These are phyloP conservation scores for Neosilurus hyrtlii DNA, from an alignment of 2,797 vertebrate genomes.

Conservation along the genomic window DNA sequence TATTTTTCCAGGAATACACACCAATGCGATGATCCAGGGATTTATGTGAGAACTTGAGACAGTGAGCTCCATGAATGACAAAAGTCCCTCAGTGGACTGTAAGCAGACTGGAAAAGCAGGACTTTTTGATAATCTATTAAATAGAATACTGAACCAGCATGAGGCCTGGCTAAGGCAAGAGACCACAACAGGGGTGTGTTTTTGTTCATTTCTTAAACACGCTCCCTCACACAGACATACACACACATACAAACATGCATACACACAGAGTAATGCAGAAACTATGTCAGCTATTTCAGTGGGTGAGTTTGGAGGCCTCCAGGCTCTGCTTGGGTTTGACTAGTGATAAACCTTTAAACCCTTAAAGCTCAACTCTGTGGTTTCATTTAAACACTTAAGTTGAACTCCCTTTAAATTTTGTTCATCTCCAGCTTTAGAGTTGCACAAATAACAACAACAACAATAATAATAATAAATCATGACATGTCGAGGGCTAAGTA, in stretches of 20 bases:
- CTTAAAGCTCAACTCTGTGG: slow-evolving; percentile 13
- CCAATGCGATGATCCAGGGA: not conserved
- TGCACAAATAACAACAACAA: not conserved
- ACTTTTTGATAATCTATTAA: slow-evolving; percentile 37
- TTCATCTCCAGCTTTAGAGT: not conserved
- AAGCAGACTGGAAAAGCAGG: slow-evolving; percentile 26
- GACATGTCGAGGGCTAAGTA: not conserved
- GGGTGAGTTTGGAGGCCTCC: slow-evolving; percentile 45
- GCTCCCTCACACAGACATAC: slow-evolving; percentile 12
- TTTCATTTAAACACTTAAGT: not conserved
- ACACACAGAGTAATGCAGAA: slow-evolving; percentile 45
- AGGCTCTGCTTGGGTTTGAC: slow-evolving; percentile 33
- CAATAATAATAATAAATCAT: not conserved
- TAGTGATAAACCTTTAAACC: slow-evolving; percentile 30
- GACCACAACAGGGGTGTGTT: slow-evolving; percentile 15
- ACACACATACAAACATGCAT: slow-evolving; percentile 19
- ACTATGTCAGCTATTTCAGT: slow-evolving; percentile 57
- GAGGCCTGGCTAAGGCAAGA: slow-evolving; percentile 18
- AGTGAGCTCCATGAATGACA: not conserved
- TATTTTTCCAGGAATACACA: slow-evolving; percentile 26
- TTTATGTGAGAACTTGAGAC: slow-evolving; percentile 15
- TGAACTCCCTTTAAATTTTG: not conserved
- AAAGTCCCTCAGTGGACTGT: not conserved
- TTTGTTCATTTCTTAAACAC: slow-evolving; percentile 17
- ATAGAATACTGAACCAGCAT: slow-evolving; percentile 10